A percentile compares a stretch with the other conserved stretches of the same genome.
Evolutionary conservation across 2,888 invertebrate genomes (phyloP).

Genomic region (Chelonus formosanus): DNA sequence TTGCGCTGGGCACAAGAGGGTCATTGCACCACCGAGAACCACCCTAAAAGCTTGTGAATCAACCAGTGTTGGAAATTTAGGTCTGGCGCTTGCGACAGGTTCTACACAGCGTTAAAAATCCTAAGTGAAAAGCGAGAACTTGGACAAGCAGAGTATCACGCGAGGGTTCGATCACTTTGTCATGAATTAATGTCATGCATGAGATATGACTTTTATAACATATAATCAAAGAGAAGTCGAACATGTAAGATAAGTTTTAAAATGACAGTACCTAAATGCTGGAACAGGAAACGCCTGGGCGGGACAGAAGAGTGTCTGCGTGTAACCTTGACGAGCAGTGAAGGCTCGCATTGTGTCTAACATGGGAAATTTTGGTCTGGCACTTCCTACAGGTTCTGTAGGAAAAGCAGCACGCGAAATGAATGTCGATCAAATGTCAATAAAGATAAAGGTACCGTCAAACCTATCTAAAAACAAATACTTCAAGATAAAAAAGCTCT

Average conservation of each 20-base stretch:
- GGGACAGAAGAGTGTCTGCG: constrained; percentile 62
- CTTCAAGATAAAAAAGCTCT: too few species aligned
- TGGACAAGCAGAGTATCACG: background rate
- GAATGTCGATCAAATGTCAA: background rate
- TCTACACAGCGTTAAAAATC: constrained; percentile 56
- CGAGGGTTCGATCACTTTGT: background rate
- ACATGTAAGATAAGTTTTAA: background rate
- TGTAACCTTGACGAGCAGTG: constrained; percentile 36
- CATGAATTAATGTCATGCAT: background rate
- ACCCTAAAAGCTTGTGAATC: constrained; percentile 63
- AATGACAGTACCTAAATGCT: constrained; percentile 62
- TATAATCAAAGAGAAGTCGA: constrained; percentile 12
- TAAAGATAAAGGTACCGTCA: background rate
- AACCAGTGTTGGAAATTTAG: constrained; percentile 71
- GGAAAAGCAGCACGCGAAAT: constrained; percentile 13
- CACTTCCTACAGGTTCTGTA: constrained; percentile 71
- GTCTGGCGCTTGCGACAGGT: constrained; percentile 71
- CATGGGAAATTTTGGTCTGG: constrained; percentile 70
- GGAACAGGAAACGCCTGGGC: constrained; percentile 66
- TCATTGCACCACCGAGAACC: constrained; percentile 61
- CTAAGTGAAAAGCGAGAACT: constrained; percentile 8
- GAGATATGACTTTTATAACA: background rate
- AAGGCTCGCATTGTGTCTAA: constrained; percentile 53
- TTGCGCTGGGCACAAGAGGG: constrained; percentile 68
- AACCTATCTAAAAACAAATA: background rate